phyloP scores from a whole-genome alignment of 1,140 invertebrate species.

The Neodiprion virginianus region DNA sequence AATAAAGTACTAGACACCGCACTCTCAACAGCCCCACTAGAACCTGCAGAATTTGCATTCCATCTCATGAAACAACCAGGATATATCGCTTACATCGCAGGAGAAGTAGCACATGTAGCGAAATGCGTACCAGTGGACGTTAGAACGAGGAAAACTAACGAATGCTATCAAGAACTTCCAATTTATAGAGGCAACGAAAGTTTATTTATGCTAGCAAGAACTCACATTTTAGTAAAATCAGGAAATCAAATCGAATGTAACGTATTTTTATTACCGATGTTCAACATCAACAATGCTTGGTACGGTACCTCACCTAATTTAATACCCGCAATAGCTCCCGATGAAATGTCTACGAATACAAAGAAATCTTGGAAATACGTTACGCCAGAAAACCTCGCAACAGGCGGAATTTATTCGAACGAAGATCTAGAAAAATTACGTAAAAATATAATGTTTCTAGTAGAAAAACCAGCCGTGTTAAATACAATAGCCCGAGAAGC shows the following conservation, averaged over 20 bases:
- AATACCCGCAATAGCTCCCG: not conserved
- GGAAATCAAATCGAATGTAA: constrained; percentile 13
- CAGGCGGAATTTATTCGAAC: constrained; percentile 10
- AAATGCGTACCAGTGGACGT: not conserved
- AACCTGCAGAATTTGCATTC: not conserved
- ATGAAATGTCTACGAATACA: not conserved
- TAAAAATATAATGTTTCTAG: constrained; percentile 4
- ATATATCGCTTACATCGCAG: not conserved
- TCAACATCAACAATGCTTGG: not conserved
- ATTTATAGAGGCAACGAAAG: constrained; percentile 8
- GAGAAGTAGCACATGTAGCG: not conserved
- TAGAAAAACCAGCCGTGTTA: constrained; percentile 12
- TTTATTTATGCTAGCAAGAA: not conserved
- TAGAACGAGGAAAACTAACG: not conserved
- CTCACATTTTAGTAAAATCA: constrained; percentile 9
- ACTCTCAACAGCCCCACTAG: not conserved
- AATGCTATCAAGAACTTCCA: constrained; percentile 12
- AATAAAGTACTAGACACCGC: not conserved
- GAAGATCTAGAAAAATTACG: not conserved
- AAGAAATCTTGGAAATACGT: not conserved
- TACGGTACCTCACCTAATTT: not conserved
- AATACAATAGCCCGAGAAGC: too few relatives aligned
- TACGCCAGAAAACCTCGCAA: not conserved
- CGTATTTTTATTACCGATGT: not conserved
- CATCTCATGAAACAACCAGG: not conserved